Conservation (phyloP, 1,140 invertebrate genomes). For the Littorina saxatilis region DNA sequence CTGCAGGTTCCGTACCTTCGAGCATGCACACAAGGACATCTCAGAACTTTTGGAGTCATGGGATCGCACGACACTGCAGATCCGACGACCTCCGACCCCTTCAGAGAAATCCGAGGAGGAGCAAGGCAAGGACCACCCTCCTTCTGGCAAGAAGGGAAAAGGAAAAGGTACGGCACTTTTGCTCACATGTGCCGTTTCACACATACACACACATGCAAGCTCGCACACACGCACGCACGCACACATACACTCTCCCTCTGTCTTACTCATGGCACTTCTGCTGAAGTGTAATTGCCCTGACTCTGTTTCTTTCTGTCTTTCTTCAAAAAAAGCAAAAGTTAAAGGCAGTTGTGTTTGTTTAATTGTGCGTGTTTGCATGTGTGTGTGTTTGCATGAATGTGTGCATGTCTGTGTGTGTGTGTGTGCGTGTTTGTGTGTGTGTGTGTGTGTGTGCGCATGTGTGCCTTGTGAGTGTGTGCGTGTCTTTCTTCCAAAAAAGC, state of each 20-base stretch:
- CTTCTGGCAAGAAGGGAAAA: constrained; percentile 70
- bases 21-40: constrained; percentile 72
- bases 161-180: constrained; percentile 56
- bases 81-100: constrained; percentile 68
- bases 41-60: constrained; percentile 71
- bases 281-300: no score
- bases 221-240: no score
- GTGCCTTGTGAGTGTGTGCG: not conserved
- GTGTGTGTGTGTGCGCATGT: not conserved
- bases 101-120: constrained; percentile 72
- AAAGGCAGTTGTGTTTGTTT: not conserved
- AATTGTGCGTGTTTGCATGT: not conserved
- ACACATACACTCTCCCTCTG: no score
- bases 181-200: not conserved
- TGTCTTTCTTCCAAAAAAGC: no score
- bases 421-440: not conserved
- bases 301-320: no score
- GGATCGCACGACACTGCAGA: constrained; percentile 69
- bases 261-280: no score
- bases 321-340: no score
- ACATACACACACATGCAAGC: not conserved
- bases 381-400: not conserved
- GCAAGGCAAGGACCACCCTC: constrained; percentile 53
- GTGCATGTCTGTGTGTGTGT: not conserved
- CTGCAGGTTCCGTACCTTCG: constrained; percentile 73